phyloP scores from a whole-genome alignment of 92 coral and sea anemone genomes.

The Desmophyllum pertusum region DNA sequence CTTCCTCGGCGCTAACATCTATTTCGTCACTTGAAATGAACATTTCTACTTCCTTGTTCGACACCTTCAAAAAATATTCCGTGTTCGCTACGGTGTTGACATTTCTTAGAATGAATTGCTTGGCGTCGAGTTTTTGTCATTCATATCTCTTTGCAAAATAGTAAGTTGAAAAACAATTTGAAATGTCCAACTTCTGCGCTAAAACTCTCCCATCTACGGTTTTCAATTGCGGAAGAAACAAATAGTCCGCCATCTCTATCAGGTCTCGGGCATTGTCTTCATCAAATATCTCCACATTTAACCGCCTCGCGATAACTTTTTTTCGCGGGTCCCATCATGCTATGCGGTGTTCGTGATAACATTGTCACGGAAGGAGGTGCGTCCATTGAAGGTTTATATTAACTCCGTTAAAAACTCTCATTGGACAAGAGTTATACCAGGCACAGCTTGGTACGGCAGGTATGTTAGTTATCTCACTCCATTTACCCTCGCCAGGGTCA shows the following conservation, averaged over 20 bases:
- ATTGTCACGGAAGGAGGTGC: background rate
- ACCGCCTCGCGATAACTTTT: too few species aligned
- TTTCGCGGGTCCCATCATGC: too few species aligned
- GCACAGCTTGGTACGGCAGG: too few species aligned
- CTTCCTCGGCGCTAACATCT: background rate
- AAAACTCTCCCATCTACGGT: background rate
- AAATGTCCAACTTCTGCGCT: background rate
- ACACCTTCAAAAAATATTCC: background rate
- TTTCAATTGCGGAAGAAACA: background rate
- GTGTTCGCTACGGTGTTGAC: background rate
- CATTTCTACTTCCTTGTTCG: background rate
- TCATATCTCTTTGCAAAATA: background rate
- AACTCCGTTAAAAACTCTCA: too few species aligned
- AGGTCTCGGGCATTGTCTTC: background rate
- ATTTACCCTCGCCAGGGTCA: background rate
- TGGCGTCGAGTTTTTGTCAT: background rate
- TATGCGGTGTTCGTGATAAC: background rate
- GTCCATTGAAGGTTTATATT: background rate
- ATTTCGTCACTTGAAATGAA: conserved; percentile 10
- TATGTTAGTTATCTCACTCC: background rate
- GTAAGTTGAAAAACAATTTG: background rate
- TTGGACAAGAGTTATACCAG: background rate
- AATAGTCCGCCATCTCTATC: conserved; percentile 1
- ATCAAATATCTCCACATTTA: background rate
- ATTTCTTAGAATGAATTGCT: background rate